Conservation (phyloP, 2,888 invertebrate species). For the Chesias legatella region DNA sequence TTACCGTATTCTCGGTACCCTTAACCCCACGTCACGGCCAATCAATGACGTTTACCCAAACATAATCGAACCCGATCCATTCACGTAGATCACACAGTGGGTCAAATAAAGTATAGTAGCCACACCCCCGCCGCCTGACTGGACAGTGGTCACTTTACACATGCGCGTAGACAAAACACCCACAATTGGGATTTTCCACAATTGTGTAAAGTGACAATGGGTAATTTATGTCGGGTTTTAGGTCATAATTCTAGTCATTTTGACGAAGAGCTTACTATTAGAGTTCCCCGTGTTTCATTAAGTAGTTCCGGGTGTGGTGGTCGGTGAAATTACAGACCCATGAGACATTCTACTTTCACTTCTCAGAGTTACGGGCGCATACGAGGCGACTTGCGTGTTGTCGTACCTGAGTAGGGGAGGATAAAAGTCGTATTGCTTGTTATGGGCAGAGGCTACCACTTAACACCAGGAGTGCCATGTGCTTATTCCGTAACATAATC, state of each 20-base stretch:
- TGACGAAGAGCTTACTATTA: conserved; percentile 13
- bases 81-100: conserved; percentile 47
- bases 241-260: conserved; percentile 15
- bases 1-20: conserved; percentile 22
- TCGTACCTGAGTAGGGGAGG: too few species aligned
- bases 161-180: conserved; percentile 66
- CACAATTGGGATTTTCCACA: conserved; percentile 39
- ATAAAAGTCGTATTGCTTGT: too few species aligned
- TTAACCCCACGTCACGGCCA: conserved; percentile 28
- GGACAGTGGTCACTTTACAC: conserved; percentile 74
- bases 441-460: too few species aligned
- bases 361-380: too few species aligned
- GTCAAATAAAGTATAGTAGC: conserved; percentile 41
- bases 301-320: too few species aligned
- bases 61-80: conserved; percentile 57
- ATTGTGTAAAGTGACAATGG: conserved; percentile 25
- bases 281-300: too few species aligned
- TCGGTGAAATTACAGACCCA: too few species aligned
- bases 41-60: conserved; percentile 33
- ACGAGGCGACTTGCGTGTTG: too few species aligned
- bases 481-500: too few species aligned
- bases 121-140: conserved; percentile 63
- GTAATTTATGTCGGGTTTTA: conserved; percentile 13
- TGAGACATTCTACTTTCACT: too few species aligned
- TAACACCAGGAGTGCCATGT: too few species aligned